Base-by-base conservation (phyloP, 2,113 vertebrate genomes). In the Murina feae region DNA sequence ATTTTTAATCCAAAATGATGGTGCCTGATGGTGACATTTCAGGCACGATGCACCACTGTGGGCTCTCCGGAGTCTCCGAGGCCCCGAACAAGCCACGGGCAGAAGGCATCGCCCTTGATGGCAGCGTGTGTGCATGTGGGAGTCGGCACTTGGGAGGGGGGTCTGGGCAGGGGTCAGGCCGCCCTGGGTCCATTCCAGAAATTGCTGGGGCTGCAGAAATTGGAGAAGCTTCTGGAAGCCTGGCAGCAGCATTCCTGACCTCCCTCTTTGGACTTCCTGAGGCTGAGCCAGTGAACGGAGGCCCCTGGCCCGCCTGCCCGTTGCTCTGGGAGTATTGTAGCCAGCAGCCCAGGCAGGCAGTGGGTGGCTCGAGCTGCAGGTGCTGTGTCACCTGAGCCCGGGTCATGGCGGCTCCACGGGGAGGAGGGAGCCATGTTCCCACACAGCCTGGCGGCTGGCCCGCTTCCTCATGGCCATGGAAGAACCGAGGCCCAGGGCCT, bases 181-280 rank as follows among this genome's bases (percentile, higher is more conserved):
- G 53, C n/a, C 72, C 68, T 76, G 89, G 69, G 55, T 89, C 58
- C 9, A 6, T 82, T 94, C 92, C 89, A 75, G 83, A 94, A 85
- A 63, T 53, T 49, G 32, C 81, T 58, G 55, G 72, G 74, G 51
- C 74, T 94, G 44, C 71, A 65, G 86, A 81, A 91, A 78, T 42
- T 47, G 47, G 80, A 96, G 94, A 97, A 72, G 75, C 51, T 95
- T 94, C 89, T 91, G n/a, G 90, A 90, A 96, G 66, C 53, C 83
- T 86, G 47, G 60, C 28, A 81, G 75, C 4, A 17, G 51, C 94
- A 86, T 72, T 81, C 20, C 82, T 86, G 60, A 53, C 68, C 68
- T 82, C 68, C 42, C 11, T 75, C 42, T 76, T 49, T 66, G 53
- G 47, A 72, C n/a, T 94, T 87, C 35, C 30, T 2, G 4, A 81